Evolutionary conservation across 37 sponge, comb jelly and placozoan genomes (phyloP), one percentile per base, ranked within the genome.

Genomic region (Aphrocallistes beatrix): DNA sequence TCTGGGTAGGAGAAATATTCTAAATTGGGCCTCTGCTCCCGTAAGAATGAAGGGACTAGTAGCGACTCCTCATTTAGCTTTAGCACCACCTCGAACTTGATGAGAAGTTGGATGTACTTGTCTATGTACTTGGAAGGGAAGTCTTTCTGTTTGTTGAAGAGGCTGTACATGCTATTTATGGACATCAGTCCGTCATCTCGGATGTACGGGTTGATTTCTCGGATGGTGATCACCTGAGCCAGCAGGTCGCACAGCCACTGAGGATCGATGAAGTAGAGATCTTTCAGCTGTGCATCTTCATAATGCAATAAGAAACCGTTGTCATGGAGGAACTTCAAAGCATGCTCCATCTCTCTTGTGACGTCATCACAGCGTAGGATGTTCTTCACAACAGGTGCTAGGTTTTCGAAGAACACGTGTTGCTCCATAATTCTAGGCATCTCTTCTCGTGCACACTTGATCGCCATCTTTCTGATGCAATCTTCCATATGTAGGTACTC

Each of bases 201-300:
- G 23, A 92, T 85, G 23, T 86, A 89, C n/a, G 90, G 90, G 85
- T 94, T 94, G 34, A 90, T 89, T 39, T 89, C 84, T 40, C 89
- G 39, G 51, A 94, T 89, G 38, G 93, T 92, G 38, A 94, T 89
- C 9, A 94, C 91, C 38, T 92, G 92, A 19, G 95, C 91, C 30
- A 92, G 48, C 93, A 94, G 87, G 84, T 92, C 91, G 19, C 86
- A 87, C 82, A 94, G 86, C 95, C 95, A 94, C 88, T 94, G 95
- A 38, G 95, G 95, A 39, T 94, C 95, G 0, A 94, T 91, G 47
- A 94, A 94, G 89, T 92, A 94, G 42, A 94, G 83, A 83, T 94
- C 88, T 9, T 42, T 86, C 38, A 94, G 90, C 0, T 92, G 84
- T 28, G 93, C 90, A 82, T 92, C 95, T 23, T 92, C 91, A 36